Base-by-base conservation (phyloP, 2,888 invertebrate species). In the Selenia dentaria region DNA sequence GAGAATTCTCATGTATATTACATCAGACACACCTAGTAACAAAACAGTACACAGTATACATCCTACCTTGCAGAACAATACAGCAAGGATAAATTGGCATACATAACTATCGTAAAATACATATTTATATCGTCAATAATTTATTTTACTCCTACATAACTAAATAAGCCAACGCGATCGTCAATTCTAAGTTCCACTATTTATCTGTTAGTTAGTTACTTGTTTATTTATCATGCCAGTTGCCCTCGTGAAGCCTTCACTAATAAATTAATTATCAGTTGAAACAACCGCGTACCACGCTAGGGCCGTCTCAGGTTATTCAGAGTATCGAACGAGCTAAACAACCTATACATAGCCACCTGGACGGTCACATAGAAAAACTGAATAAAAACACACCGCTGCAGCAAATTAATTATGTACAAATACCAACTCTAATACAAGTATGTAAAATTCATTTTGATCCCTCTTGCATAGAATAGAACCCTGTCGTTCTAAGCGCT, bases 361-460 rank as follows among this genome's bases (percentile, higher is more conserved):
- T 88, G 87, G 88, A 83, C 80, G 82, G 84, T 86, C 88, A 88
- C 89, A 89, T 89, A 89, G 87, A 88, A 83, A 87, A 79, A 71
- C 63, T 49, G 35, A 51, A 70, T 64, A 76, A 48, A 57, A 61
- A 59, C 58, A 78, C 69, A 87, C 68, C 57, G 79, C 71, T 59
- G 52, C 66, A 77, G 61, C 54, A 43, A 41, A 46, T 36, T 24
- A 44, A 12, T 51, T 22, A 25, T 44, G 39, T 32, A 55, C 45
- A 10, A 83, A 79, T 70, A 52, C 39, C 54, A 59, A 77, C 87
- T 73, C 66, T 87, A 84, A 42, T 0, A 0, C 33, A 33, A 4
- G n/a, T 3, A 1, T 53, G 60, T 65, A 88, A 67, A 73, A 76
- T 67, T 64, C 59, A 74, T 44, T 65, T 68, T 67, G 61, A 59